These are phyloP conservation scores for Dicroscelio sp. DNA, from an alignment of 2,888 invertebrate genomes.

Conservation along the genomic window DNA sequence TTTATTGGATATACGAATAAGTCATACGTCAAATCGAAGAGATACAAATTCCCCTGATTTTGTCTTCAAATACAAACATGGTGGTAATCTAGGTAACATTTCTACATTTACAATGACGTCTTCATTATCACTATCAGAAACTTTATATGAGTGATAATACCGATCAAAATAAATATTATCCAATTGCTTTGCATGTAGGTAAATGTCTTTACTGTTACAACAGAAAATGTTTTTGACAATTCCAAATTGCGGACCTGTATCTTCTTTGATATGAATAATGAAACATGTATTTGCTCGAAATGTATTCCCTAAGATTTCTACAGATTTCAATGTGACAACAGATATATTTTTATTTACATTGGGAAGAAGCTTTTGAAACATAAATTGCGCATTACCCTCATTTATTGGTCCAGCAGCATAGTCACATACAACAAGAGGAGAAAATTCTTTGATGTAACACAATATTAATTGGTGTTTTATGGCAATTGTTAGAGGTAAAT, in stretches of 20 bases:
- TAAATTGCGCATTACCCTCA: background rate
- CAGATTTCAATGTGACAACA: conserved; percentile 7
- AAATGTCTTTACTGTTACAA: background rate
- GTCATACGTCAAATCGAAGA: no score
- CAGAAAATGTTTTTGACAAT: conserved; percentile 18
- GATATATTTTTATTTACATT: background rate
- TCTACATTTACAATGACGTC: conserved; percentile 32
- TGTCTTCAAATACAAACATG: no score
- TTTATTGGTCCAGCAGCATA: background rate
- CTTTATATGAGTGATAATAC: conserved; percentile 3
- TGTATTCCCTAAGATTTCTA: conserved; percentile 5
- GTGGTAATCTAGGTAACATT: conserved; percentile 29
- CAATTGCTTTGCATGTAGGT: background rate
- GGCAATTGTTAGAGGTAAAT: background rate
- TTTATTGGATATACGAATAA: no score
- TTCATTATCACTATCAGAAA: background rate
- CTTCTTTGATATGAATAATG: conserved; percentile 15
- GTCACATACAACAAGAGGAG: background rate
- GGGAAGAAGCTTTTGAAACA: background rate
- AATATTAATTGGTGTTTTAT: background rate
- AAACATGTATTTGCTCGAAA: conserved; percentile 9
- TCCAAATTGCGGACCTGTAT: conserved; percentile 39
- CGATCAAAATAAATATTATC: background rate
- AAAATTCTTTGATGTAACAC: background rate
- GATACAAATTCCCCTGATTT: no score